Base-by-base conservation (phyloP, 2,888 invertebrate species). In the Meiosimyza platycephala region DNA sequence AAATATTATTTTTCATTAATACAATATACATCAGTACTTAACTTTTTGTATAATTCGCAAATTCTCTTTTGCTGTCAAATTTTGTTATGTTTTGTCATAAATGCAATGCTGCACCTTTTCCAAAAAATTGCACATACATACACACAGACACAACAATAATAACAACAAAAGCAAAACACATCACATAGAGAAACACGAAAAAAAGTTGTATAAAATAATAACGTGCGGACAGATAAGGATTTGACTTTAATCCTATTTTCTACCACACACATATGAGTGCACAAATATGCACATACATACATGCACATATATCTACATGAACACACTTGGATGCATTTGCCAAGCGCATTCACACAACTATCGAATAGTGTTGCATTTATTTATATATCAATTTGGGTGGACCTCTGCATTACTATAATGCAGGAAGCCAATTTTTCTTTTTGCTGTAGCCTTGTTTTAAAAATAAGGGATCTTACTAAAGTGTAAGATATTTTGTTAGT, bases 191-290 rank as follows among this genome's bases (percentile, higher is more conserved):
- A 57, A 57, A 22, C 12, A 57, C 7, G n/a, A n/a, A 57, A 57
- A 57, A n/a, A 18, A 57, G 28, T 28, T 22, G 28, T 4, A 18
- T 22, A 18, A 18, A 57, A 57, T 57, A 18, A 57, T n/a, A 57
- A 12, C 1, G 28, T 57, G 40, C 22, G 55, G 55, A 55, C 18
- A 40, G 40, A 40, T 40, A 16, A 55, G 55, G 55, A 55, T 16
- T 22, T 22, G 55, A 18, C 55, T 63, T 63, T 47, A 63, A 63
- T 63, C 63, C 63, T 40, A 63, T 47, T 47, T 40, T 50, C 28
- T 28, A 22, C 47, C 59, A 64, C 7, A 47, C 12, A 64, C 9
- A 7, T 50, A 47, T 16, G 18, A 18, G 33, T 28, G n/a, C 11
- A 40, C 52, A 18, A 16, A 51, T 18, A 51, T 51, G 51, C 60